Base-by-base conservation (phyloP, 2,888 invertebrate genomes). In the Sinopyrophorus schimmeli region DNA sequence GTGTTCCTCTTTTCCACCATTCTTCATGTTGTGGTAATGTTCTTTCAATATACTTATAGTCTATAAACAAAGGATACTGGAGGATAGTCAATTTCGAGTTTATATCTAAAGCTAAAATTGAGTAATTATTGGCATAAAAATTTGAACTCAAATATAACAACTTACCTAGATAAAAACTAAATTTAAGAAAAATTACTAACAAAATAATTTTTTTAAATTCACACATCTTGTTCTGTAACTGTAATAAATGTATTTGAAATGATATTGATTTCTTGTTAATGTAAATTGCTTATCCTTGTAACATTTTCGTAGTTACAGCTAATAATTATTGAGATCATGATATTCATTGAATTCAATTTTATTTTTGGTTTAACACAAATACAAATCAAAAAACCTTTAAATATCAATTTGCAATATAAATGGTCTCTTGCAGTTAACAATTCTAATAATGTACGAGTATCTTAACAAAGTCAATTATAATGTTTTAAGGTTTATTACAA, bases 1-100 rank as follows among this genome's bases (percentile, higher is more conserved):
- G 65, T 2, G 68, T 69, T 9, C 70, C 70, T 30, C 70, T 54
- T 57, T 60, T 68, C 70, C 70, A 70, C 70, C 70, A 70, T 16
- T 55, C 50, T 14, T 57, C 55, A 39, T 65, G 61, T 18, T 38
- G 39, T 1, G 68, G 65, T 15, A 67, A 43, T 2, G 57, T 52
- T 37, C 57, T 64, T 11, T 61, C 30, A 9, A 68, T 46, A 40
- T 68, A 70, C 57, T 70, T 68, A 40, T 69, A 69, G 35, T 67
- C 64, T 10, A 69, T 59, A 3, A 61, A 62, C 3, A 64, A 64
- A n/a, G 38, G 34, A 11, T 48, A 24, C 3, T 10, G 14, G 1
- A 23, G 1, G 12, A 26, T 3, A 3, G n/a, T 26, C 9, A 9
- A 26, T 26, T 3, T 26, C 9, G 9, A 26, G 3, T 26, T 34